Percentiles rank a stretch among this genome's conserved stretches.
phyloP scores from a whole-genome alignment of 2,113 vertebrate genomes.

The Cebidichthys violaceus region DNA sequence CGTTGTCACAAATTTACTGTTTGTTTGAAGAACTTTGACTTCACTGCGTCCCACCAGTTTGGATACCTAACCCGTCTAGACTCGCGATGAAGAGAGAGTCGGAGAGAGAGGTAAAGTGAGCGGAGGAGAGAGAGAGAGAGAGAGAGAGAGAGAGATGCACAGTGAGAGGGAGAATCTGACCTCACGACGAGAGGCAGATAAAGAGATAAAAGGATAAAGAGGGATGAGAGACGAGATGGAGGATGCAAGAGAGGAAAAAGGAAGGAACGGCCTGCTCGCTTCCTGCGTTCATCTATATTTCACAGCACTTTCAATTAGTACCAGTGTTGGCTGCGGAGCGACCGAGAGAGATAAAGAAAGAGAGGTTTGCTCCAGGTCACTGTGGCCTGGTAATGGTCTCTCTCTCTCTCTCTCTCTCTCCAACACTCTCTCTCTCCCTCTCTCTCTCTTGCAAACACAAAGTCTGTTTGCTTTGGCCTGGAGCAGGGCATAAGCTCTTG shows the following conservation, averaged over 20 bases:
- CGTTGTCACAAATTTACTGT: too few species aligned
- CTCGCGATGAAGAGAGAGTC: background rate
- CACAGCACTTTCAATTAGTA: conserved; percentile 78
- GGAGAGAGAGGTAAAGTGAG: background rate
- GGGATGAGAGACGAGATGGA: conserved; percentile 61
- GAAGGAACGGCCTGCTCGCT: conserved; percentile 61
- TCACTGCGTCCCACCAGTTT: background rate
- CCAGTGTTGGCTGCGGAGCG: conserved; percentile 40
- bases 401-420: conserved; percentile 39
- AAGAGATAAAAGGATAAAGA: conserved; percentile 71
- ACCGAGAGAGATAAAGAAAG: conserved; percentile 50
- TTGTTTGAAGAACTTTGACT: conserved; percentile 5
- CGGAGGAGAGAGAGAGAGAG: background rate
- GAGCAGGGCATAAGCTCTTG: conserved; percentile 23
- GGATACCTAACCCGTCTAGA: background rate
- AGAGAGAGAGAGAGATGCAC: conserved; percentile 22
- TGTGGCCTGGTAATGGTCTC: conserved; percentile 55
- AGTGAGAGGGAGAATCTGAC: conserved; percentile 37
- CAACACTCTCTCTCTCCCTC: conserved; percentile 51
- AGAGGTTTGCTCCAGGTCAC: conserved; percentile 68
- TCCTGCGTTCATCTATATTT: conserved; percentile 78
- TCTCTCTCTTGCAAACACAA: conserved; percentile 57
- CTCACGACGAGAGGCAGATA: conserved; percentile 54
- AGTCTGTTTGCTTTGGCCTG: conserved; percentile 72
- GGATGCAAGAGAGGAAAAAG: conserved; percentile 61